Percentiles rank a stretch among this genome's conserved stretches.
Evolutionary conservation across 2,113 vertebrate species (phyloP).

Genomic region (Todiramphus saurophagus): DNA sequence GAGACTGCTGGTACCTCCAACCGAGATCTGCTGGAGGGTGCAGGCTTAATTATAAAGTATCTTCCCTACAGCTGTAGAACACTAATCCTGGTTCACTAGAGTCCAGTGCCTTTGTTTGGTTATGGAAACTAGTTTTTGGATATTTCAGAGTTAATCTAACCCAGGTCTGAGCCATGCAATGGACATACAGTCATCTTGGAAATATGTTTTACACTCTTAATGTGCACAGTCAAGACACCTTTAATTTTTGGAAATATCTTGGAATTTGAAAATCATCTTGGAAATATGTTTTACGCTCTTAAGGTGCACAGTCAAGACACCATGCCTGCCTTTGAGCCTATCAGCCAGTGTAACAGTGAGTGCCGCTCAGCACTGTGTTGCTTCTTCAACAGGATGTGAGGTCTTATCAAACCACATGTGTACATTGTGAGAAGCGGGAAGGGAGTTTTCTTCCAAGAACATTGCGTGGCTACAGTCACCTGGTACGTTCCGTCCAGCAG

Average conservation of each 20-base stretch:
- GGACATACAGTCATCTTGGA: neutral
- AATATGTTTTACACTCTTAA: neutral
- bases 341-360: neutral
- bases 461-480: neutral
- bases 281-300: neutral
- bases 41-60: conserved; percentile 60
- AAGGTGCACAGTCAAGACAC: neutral
- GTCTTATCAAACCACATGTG: neutral
- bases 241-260: neutral
- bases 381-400: neutral
- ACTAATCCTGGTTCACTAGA: conserved; percentile 42
- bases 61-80: conserved; percentile 48
- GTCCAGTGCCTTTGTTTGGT: conserved; percentile 21
- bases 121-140: neutral
- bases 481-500: neutral
- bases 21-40: conserved; percentile 64
- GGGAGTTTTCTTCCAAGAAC: neutral
- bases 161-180: neutral
- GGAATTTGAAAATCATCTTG: neutral
- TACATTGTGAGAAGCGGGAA: neutral
- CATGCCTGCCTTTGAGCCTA: neutral
- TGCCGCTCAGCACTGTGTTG: neutral
- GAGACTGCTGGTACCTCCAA: conserved; percentile 59
- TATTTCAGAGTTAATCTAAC: neutral
- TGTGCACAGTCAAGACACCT: neutral